Evolutionary conservation across 2,888 invertebrate species (phyloP).

Genomic region (Drosophila austrosaltans): DNA sequence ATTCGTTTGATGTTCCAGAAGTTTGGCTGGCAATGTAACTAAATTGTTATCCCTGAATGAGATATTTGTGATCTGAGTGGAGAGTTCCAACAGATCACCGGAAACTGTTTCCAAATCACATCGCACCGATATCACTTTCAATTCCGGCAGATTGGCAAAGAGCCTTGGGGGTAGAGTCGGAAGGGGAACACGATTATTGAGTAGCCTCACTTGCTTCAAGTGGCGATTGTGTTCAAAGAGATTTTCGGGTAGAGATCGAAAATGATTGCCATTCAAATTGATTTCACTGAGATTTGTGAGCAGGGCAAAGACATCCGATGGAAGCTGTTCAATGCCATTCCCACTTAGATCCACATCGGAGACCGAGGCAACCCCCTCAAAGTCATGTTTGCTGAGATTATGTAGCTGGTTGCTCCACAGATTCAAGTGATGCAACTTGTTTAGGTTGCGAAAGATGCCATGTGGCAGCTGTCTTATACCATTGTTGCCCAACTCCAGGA

Average conservation of each 20-base stretch:
- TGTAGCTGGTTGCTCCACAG: conserved; percentile 88
- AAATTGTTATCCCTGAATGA: conserved; percentile 86
- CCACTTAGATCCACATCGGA: conserved; percentile 88
- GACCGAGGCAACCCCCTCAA: conserved; percentile 87
- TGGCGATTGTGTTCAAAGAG: conserved; percentile 86
- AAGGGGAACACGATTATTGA: conserved; percentile 86
- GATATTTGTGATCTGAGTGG: conserved; percentile 85
- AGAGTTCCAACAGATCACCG: conserved; percentile 86
- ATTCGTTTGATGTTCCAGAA: conserved; percentile 87
- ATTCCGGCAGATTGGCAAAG: conserved; percentile 86
- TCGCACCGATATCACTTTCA: conserved; percentile 85
- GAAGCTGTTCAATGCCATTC: conserved; percentile 87
- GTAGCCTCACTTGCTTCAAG: conserved; percentile 85
- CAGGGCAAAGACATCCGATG: conserved; percentile 86
- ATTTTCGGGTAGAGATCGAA: conserved; percentile 86
- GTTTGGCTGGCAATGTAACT: conserved; percentile 85
- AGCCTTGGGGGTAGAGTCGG: conserved; percentile 85
- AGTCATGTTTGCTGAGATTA: conserved; percentile 86
- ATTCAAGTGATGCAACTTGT: conserved; percentile 86
- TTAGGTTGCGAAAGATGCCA: conserved; percentile 86
- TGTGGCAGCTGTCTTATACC: conserved; percentile 86
- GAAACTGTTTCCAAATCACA: conserved; percentile 86
- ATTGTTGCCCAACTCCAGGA: conserved; percentile 88
- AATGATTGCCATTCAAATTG: conserved; percentile 88
- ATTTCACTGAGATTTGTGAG: conserved; percentile 87